Conservation (phyloP, 2,113 vertebrate genomes). For the Noctilio leporinus region DNA sequence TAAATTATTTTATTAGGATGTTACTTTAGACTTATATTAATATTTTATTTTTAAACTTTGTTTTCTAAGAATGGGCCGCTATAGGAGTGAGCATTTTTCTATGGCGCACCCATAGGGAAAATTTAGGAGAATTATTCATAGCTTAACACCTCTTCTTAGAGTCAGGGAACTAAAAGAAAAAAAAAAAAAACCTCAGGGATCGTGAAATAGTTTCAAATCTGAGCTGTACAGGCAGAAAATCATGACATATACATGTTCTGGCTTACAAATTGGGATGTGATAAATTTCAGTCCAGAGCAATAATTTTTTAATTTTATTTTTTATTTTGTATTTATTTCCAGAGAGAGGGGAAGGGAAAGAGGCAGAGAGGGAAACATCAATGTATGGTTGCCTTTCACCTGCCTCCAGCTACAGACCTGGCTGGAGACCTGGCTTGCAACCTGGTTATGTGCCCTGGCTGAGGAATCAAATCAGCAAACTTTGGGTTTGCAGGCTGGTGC, state of each 20-base stretch:
- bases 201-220: neutral
- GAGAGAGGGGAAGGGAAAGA: no score
- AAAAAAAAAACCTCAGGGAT: neutral
- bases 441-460: no score
- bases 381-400: no score
- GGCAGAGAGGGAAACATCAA: no score
- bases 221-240: neutral
- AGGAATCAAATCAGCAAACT: no score
- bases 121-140: neutral
- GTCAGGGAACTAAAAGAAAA: neutral
- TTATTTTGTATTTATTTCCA: no score
- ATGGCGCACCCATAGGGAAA: neutral
- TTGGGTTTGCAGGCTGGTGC: no score
- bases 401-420: no score
- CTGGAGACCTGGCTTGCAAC: no score
- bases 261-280: neutral
- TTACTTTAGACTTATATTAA: neutral
- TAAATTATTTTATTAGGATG: conserved; percentile 45
- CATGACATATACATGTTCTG: neutral
- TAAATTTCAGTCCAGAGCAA: neutral
- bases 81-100: neutral
- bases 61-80: neutral
- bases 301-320: no score
- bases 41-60: neutral
- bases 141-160: neutral